These are phyloP conservation scores for Catalaphyllia jardinei DNA, from an alignment of 64 coral and sea anemone genomes.

Conservation along the genomic window DNA sequence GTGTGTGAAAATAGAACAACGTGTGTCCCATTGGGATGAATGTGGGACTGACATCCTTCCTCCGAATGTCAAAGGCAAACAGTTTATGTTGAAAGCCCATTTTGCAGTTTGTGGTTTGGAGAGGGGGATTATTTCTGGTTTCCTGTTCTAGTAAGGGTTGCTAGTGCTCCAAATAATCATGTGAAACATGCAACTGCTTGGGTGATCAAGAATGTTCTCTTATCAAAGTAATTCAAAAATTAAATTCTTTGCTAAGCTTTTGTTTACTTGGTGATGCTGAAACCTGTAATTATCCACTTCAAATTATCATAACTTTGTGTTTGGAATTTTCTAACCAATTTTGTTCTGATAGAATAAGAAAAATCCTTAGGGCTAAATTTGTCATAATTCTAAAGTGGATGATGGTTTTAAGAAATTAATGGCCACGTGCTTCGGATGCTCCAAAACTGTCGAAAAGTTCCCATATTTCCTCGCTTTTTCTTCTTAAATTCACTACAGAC, in stretches of 20 bases:
- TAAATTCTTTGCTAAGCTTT: conserved; percentile 3
- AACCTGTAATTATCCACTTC: conserved; percentile 41
- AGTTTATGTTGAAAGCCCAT: neutral
- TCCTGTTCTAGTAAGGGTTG: neutral
- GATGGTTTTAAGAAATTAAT: neutral
- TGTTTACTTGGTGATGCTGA: conserved; percentile 9
- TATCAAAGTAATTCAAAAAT: conserved; percentile 29
- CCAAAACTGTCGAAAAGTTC: neutral
- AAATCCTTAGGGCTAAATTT: neutral
- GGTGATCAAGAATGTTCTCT: conserved; percentile 23
- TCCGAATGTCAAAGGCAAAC: neutral
- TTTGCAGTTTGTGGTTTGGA: neutral
- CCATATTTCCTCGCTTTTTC: neutral
- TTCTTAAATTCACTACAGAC: neutral
- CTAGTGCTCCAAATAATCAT: neutral
- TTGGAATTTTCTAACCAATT: neutral
- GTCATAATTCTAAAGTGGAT: neutral
- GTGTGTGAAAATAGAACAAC: conserved; percentile 2
- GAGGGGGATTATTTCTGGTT: neutral
- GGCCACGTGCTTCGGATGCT: neutral
- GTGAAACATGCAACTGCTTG: conserved; percentile 9
- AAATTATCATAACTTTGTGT: neutral
- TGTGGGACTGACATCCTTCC: neutral
- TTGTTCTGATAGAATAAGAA: neutral
- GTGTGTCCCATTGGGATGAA: conserved; percentile 5